Conservation (phyloP, 2,797 vertebrate genomes). For the Lagocephalus sceleratus region DNA sequence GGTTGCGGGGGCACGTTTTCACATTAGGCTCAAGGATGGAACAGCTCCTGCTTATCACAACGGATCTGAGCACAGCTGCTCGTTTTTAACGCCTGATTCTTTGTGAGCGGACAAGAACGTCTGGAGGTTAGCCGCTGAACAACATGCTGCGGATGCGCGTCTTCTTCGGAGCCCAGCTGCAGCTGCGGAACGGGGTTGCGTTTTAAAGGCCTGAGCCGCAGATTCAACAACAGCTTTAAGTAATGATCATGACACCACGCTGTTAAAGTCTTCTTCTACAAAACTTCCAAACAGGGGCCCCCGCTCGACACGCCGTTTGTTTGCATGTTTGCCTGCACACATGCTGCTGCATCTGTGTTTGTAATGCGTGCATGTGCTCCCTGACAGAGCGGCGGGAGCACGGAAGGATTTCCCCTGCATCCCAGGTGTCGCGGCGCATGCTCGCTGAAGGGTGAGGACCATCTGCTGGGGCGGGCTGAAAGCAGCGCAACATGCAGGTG, state of each 20-base stretch:
- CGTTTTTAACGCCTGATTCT: slow-evolving; percentile 47
- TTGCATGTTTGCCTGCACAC: slow-evolving; percentile 17
- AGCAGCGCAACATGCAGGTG: slow-evolving; percentile 72
- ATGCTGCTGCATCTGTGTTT: slow-evolving; percentile 39
- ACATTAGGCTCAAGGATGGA: slow-evolving; percentile 61
- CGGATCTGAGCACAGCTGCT: slow-evolving; percentile 39
- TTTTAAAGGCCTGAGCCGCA: too few relatives aligned
- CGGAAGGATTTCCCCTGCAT: slow-evolving; percentile 48
- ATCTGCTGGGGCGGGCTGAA: slow-evolving; percentile 68
- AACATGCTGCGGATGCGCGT: not conserved
- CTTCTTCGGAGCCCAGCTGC: too few relatives aligned
- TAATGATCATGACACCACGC: not conserved
- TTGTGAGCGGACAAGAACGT: slow-evolving; percentile 39
- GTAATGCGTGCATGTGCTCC: slow-evolving; percentile 34
- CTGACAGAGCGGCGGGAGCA: slow-evolving; percentile 36
- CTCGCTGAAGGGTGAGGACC: slow-evolving; percentile 64
- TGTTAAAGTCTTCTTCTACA: not conserved
- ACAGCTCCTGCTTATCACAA: slow-evolving; percentile 68
- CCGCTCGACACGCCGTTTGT: slow-evolving; percentile 4
- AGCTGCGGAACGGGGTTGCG: too few relatives aligned
- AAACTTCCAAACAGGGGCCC: not conserved
- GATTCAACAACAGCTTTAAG: too few relatives aligned
- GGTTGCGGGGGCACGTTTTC: slow-evolving; percentile 58
- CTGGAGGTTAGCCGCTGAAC: slow-evolving; percentile 12
- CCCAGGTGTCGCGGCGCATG: slow-evolving; percentile 58